A percentile compares a stretch with the other conserved stretches of the same genome.
Evolutionary conservation across 2,113 vertebrate genomes (phyloP).

Genomic region (Motacilla alba): DNA sequence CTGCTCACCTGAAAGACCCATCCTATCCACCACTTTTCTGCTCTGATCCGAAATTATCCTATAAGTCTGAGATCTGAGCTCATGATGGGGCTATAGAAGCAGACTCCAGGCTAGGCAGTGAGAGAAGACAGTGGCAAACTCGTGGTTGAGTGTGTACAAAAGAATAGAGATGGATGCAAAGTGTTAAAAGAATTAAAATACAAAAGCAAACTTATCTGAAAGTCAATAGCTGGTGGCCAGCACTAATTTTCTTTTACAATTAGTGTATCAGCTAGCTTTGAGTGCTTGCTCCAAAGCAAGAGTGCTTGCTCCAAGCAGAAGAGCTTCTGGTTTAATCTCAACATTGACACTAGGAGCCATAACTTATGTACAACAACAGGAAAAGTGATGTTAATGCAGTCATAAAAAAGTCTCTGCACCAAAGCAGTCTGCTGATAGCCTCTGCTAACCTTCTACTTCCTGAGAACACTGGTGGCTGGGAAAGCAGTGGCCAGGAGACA

Average conservation of each 20-base stretch:
- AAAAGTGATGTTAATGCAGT: background rate
- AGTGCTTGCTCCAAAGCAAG: background rate
- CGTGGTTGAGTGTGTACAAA: accelerated
- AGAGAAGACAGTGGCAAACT: background rate
- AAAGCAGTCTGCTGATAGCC: background rate
- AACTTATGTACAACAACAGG: background rate
- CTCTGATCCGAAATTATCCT: background rate
- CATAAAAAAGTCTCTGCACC: background rate
- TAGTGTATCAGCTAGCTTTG: background rate
- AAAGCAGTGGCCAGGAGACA: background rate
- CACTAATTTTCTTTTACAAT: background rate
- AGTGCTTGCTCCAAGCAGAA: background rate
- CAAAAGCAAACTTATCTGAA: background rate
- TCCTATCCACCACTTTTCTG: background rate
- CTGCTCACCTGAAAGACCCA: background rate
- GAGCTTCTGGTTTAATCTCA: background rate
- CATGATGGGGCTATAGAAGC: background rate
- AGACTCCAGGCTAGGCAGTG: background rate
- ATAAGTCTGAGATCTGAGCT: background rate
- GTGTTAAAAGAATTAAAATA: background rate
- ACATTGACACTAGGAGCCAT: background rate
- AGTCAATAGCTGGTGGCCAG: background rate
- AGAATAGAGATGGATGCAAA: background rate
- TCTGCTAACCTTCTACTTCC: background rate
- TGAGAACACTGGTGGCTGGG: background rate